Conservation (phyloP, 2,888 invertebrate genomes). For the Taenaris catops region DNA sequence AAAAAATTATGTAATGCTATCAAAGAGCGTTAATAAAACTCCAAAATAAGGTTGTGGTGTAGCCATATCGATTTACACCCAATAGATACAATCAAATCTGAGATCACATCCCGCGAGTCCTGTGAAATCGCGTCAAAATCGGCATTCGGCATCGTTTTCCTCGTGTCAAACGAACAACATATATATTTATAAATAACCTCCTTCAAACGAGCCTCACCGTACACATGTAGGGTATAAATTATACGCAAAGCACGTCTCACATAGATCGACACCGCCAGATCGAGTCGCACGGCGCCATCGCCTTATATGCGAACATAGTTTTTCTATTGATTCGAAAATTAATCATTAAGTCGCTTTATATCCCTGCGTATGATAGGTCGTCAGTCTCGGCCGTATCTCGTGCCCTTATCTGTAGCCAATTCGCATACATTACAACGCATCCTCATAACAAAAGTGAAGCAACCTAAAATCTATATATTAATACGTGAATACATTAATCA, state of each 20-base stretch:
- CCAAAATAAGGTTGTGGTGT: no score
- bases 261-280: conserved; percentile 29
- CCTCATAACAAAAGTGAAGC: background rate
- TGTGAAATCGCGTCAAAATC: no score
- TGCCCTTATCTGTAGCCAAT: conserved; percentile 63
- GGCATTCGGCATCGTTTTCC: no score
- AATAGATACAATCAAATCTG: no score
- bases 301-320: conserved; percentile 52
- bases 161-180: no score
- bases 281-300: conserved; percentile 46
- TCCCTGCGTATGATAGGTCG: conserved; percentile 2
- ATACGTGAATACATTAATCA: no score
- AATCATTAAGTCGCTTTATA: conserved; percentile 36
- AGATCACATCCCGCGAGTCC: no score
- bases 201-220: background rate
- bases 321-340: conserved; percentile 62
- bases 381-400: conserved; percentile 36
- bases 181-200: no score
- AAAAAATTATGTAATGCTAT: no score
- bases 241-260: conserved; percentile 34
- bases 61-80: no score
- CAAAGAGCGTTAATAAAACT: no score
- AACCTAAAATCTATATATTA: no score
- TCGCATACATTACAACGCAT: conserved; percentile 40
- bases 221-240: conserved; percentile 3